A percentile compares a stretch with the other conserved stretches of the same genome.
Evolutionary conservation across 2,113 vertebrate genomes (phyloP).

Genomic region (Rhinolophus sinicus): DNA sequence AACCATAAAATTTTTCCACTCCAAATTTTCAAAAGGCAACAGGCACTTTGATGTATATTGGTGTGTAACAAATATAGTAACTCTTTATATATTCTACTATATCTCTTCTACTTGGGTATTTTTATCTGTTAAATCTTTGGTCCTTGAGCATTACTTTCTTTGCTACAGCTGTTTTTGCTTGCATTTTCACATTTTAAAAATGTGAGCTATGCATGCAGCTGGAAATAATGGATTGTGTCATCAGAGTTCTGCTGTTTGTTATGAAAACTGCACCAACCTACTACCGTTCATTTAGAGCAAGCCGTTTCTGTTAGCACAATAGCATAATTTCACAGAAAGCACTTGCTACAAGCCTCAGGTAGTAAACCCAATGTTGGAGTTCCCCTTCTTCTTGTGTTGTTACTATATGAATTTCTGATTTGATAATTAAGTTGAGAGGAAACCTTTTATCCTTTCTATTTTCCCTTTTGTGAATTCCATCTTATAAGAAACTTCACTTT

Average conservation of each 20-base stretch:
- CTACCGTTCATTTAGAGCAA: constrained; percentile 83
- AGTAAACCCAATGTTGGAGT: constrained; percentile 74
- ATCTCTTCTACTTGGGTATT: constrained; percentile 87
- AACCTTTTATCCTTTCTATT: constrained; percentile 77
- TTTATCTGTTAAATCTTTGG: constrained; percentile 94
- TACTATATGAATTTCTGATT: constrained; percentile 51
- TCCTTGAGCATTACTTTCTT: constrained; percentile 90
- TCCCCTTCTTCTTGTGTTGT: neutral
- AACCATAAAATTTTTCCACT: constrained; percentile 89
- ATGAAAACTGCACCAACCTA: constrained; percentile 80
- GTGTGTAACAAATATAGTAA: constrained; percentile 93
- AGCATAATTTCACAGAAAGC: constrained; percentile 75
- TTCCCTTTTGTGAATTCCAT: constrained; percentile 81
- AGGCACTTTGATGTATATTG: constrained; percentile 97
- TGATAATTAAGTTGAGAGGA: constrained; percentile 22
- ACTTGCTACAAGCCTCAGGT: constrained; percentile 81
- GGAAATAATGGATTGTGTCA: constrained; percentile 85
- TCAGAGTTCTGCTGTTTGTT: constrained; percentile 73
- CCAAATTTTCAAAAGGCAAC: constrained; percentile 89
- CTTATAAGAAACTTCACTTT: constrained; percentile 78
- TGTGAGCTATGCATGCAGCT: constrained; percentile 84
- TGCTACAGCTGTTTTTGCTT: constrained; percentile 84
- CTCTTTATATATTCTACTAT: constrained; percentile 84
- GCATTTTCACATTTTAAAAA: constrained; percentile 86
- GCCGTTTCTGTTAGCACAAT: constrained; percentile 80